Evolutionary conservation across 2,888 invertebrate species (phyloP).

Genomic region (Idaea aversata): DNA sequence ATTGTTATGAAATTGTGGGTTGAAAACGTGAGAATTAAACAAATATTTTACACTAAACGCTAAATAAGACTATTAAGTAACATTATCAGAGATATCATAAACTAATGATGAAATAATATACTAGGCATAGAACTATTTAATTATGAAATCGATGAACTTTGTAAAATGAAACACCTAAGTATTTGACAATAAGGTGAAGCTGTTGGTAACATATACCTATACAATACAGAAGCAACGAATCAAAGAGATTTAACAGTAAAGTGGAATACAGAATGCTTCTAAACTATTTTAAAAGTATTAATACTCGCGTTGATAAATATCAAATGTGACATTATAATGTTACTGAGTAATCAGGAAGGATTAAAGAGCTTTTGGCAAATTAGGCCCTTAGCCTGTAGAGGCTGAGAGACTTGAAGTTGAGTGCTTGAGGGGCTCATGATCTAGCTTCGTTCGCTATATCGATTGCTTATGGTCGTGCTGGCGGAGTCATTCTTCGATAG

Average conservation of each 20-base stretch:
- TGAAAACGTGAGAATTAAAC: slow-evolving; percentile 17
- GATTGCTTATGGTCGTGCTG: no score
- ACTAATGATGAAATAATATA: background rate
- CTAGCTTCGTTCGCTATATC: no score
- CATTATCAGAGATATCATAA: background rate
- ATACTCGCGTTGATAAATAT: no score
- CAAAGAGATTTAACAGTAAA: background rate
- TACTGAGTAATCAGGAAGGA: no score
- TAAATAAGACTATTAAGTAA: background rate
- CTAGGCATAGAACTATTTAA: background rate
- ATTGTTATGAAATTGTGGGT: slow-evolving; percentile 22
- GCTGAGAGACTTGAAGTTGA: no score
- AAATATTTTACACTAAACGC: background rate
- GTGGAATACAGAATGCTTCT: background rate
- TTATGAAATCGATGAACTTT: background rate
- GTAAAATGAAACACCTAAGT: background rate
- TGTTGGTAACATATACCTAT: background rate
- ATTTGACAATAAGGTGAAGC: background rate
- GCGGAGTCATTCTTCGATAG: no score
- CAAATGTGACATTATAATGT: no score
- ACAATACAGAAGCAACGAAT: slow-evolving; percentile 2
- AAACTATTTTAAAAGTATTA: background rate
- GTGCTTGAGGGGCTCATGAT: no score
- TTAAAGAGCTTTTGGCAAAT: no score
- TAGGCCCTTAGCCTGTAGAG: no score